Evolutionary conservation across 2,797 vertebrate genomes (phyloP), one percentile per base, ranked within the genome.

Genomic region (Adrianichthys oophorus): DNA sequence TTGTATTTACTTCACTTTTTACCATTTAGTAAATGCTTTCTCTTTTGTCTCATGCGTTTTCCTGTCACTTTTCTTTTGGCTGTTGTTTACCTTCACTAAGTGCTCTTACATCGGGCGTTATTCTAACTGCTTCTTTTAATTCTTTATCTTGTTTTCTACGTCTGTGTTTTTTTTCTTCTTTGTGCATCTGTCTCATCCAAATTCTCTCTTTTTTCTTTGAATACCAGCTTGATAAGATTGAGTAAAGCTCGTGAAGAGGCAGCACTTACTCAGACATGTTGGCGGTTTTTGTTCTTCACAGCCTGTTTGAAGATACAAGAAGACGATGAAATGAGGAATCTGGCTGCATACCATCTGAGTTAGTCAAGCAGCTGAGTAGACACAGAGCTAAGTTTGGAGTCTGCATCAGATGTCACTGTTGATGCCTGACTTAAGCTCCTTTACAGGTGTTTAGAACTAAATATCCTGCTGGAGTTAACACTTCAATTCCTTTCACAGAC

Each of bases 191-290:
- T n/a, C 19, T 5, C 1, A 1, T 41, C 41, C 18, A 2, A 3
- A 17, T 4, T 45, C n/a, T 8, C 8, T 10, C 15, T 12, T 24
- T 4, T 14, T 48, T 43, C n/a, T 29, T 5, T 4, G 1, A 17
- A 46, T 5, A 46, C 19, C 18, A 32, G 32, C 10, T 32, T 12
- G 32, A 32, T 32, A 10, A 10, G 29, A 1, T 4, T 6, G 7
- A 18, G 17, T 14, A 10, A 19, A 46, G 1, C 10, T 13, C 1
- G 16, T 4, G 19, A 15, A 42, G 23, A 13, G 16, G 1, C 1
- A 29, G 43, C 41, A 92, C 91, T 85, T 68, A 92, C 91, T 92
- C 90, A 64, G 89, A 90, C 91, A 91, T 92, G 65, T 58, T 90
- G 84, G 62, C 43, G 14, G 52, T 17, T 69, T 75, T 32, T 84